Evolutionary conservation across 2,888 invertebrate species (phyloP).

Genomic region (Hydropsyche betteni): DNA sequence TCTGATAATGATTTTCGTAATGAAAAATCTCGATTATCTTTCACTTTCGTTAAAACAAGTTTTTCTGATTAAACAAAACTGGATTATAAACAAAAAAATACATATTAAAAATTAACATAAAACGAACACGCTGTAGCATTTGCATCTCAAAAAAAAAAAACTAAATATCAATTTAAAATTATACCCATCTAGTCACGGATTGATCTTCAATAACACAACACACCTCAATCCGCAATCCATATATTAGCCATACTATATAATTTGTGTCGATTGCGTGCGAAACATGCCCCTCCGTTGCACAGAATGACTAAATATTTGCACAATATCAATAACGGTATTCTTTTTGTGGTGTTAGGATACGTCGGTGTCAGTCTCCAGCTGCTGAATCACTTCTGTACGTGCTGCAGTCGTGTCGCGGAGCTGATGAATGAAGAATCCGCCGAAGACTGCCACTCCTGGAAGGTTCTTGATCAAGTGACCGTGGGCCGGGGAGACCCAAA

Average conservation of each 20-base stretch:
- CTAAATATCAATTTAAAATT: too few relatives aligned
- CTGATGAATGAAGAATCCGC: constrained; percentile 12
- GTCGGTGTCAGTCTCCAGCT: constrained; percentile 16
- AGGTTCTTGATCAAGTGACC: constrained; percentile 59
- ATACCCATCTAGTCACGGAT: too few relatives aligned
- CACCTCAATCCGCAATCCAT: not conserved
- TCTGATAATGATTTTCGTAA: too few relatives aligned
- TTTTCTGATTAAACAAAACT: too few relatives aligned
- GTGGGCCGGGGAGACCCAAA: constrained; percentile 62
- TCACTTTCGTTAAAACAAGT: too few relatives aligned
- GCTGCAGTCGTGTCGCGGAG: not conserved
- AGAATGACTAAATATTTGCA: constrained; percentile 7
- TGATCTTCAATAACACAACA: too few relatives aligned
- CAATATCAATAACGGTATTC: constrained; percentile 10
- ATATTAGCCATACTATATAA: not conserved
- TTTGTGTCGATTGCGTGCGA: not conserved
- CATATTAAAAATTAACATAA: too few relatives aligned
- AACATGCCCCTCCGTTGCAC: not conserved
- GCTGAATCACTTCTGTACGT: not conserved
- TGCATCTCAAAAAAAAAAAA: too few relatives aligned
- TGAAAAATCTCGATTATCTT: too few relatives aligned
- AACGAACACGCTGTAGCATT: too few relatives aligned
- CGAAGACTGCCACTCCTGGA: not conserved
- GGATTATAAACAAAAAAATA: too few relatives aligned
- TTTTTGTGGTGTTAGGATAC: constrained; percentile 22